Base-by-base conservation (phyloP, 2,888 invertebrate genomes). In the Microctonus brassicae region DNA sequence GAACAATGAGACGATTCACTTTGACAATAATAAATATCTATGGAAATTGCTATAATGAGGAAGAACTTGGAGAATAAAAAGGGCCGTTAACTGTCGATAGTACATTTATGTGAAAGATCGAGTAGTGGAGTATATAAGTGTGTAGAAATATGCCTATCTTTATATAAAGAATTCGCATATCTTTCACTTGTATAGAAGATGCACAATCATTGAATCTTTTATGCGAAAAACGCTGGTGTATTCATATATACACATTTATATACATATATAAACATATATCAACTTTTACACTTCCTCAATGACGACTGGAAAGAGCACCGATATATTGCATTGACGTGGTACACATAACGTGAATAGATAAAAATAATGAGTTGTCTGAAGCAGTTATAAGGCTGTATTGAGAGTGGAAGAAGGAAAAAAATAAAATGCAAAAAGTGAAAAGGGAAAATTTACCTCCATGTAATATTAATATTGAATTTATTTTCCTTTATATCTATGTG, bases 171-270 rank as follows among this genome's bases (percentile, higher is more conserved):
- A 3, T 29, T 29, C 7, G 7, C 7, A 69, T 58, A 73, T 65
- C 4, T 11, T 6, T 3, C 3, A 3, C 13, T 9, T 55, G 69
- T 62, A 74, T 73, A 60, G 26, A 58, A 71, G 67, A 73, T 71
- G 70, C 71, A 73, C 74, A 76, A 78, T 80, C 80, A 77, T 76
- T 64, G 76, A 71, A 73, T 74, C 72, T 74, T 74, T 76, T 62
- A 61, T 61, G 52, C 36, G 22, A 36, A 42, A 61, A 42, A 75
- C 69, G 72, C 55, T 34, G 69, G 55, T 5, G 5, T n/a, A 13
- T 47, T 33, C 13, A 26, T 20, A 26, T 6, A 47, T 29, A 24
- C 62, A 22, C 39, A 39, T 39, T n/a, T 20, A 26, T 6, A 47
- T 6, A 7, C 42, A 22, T 4, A 13, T 47, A 9, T n/a, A 42